A percentile compares a stretch with the other conserved stretches of the same genome.
Conservation (phyloP, 2,113 vertebrate genomes). For the Syngnathoides biaculeatus region DNA sequence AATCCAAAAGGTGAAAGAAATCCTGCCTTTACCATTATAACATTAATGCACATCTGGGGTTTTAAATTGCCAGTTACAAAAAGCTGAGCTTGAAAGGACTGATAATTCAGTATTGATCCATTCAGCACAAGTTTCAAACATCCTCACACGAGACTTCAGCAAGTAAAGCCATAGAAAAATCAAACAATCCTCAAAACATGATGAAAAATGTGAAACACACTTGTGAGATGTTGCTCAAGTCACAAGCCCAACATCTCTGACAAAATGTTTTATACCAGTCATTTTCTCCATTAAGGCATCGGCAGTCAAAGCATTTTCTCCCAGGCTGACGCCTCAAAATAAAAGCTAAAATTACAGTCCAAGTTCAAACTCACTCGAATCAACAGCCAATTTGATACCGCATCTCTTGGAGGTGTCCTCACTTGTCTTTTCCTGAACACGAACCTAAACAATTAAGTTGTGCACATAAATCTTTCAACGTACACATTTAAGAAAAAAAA, state of each 20-base stretch:
- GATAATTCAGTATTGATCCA: too few species aligned
- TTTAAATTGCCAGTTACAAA: too few species aligned
- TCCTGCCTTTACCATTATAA: too few species aligned
- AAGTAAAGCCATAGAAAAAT: too few species aligned
- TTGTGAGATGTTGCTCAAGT: too few species aligned
- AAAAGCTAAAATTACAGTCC: slow-evolving; percentile 5
- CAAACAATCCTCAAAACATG: too few species aligned
- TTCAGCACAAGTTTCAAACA: too few species aligned
- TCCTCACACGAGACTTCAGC: too few species aligned
- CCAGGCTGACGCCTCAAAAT: slow-evolving; percentile 2
- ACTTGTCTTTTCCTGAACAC: slow-evolving; percentile 7
- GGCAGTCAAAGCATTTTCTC: not conserved
- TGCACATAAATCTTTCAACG: not conserved
- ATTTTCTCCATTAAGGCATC: not conserved
- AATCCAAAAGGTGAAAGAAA: too few species aligned
- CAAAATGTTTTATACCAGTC: not conserved
- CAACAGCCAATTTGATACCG: not conserved
- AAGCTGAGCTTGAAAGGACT: too few species aligned
- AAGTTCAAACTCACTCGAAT: not conserved
- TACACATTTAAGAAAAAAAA: not conserved
- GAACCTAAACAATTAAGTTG: not conserved
- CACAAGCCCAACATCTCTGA: not conserved
- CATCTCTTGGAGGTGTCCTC: not conserved
- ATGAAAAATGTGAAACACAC: too few species aligned
- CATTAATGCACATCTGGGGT: too few species aligned